These are phyloP conservation scores for Nymphicus hollandicus DNA, from an alignment of 2,113 vertebrate genomes.

Conservation along the genomic window DNA sequence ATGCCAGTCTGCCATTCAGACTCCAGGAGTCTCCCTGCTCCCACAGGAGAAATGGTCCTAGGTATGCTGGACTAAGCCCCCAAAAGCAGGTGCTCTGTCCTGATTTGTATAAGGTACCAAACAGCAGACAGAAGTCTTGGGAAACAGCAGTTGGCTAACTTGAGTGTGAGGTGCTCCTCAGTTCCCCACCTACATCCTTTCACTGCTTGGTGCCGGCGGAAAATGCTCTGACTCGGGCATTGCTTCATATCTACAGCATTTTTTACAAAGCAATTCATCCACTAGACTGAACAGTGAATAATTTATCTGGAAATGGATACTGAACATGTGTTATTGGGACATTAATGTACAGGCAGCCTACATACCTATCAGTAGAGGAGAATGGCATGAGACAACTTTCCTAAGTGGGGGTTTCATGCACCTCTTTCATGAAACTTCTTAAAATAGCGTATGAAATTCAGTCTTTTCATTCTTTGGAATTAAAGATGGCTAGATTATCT, in stretches of 20 bases:
- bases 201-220: background rate
- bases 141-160: background rate
- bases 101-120: background rate
- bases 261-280: background rate
- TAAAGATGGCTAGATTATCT: background rate
- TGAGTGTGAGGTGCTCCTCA: background rate
- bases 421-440: background rate
- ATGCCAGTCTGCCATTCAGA: background rate
- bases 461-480: background rate
- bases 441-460: background rate
- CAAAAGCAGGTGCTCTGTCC: background rate
- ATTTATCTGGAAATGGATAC: constrained; percentile 15
- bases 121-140: background rate
- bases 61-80: background rate
- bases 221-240: accelerated
- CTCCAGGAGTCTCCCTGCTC: background rate
- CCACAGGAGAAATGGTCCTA: background rate
- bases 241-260: background rate
- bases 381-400: background rate
- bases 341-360: background rate
- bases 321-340: background rate
- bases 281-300: background rate
- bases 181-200: background rate
- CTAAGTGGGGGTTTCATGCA: background rate
- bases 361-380: background rate